A percentile compares a stretch with the other conserved stretches of the same genome.
Evolutionary conservation across 2,888 invertebrate species (phyloP).

Genomic region (Sminthurinus aureus): DNA sequence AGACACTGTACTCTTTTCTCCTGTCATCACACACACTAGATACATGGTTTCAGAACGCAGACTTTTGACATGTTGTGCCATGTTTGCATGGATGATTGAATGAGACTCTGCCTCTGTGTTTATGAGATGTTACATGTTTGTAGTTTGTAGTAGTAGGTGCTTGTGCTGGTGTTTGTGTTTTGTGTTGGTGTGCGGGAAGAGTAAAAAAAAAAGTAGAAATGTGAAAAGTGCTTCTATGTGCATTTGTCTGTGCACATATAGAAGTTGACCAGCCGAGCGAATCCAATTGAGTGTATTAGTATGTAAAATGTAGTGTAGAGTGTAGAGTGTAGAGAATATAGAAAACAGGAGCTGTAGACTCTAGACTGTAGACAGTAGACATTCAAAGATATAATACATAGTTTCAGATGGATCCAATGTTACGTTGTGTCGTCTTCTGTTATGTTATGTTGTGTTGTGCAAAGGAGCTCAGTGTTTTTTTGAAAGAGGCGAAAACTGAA

Average conservation of each 20-base stretch:
- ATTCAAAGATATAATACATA: conserved; percentile 12
- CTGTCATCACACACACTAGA: background rate
- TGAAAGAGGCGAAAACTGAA: conserved; percentile 42
- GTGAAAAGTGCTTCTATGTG: too few species aligned
- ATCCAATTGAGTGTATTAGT: conserved; percentile 23
- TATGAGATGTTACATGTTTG: background rate
- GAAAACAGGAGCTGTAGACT: background rate
- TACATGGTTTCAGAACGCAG: too few species aligned
- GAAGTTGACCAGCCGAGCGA: conserved; percentile 29
- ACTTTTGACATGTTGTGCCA: too few species aligned
- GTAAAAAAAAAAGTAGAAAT: background rate
- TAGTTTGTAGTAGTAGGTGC: too few species aligned
- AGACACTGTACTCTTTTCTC: background rate
- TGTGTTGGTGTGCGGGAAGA: background rate
- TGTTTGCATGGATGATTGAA: too few species aligned
- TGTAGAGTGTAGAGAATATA: background rate
- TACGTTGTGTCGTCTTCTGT: too few species aligned
- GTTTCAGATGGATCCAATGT: conserved; percentile 39
- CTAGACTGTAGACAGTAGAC: background rate
- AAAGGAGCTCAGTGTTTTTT: background rate
- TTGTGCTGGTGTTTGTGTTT: too few species aligned
- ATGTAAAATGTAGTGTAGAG: background rate
- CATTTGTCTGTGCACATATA: background rate
- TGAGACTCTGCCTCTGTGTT: too few species aligned
- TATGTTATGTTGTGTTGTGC: too few species aligned